Evolutionary conservation across 2,113 vertebrate genomes (phyloP), one percentile per base, ranked within the genome.

Genomic region (Lucifuga dentata): DNA sequence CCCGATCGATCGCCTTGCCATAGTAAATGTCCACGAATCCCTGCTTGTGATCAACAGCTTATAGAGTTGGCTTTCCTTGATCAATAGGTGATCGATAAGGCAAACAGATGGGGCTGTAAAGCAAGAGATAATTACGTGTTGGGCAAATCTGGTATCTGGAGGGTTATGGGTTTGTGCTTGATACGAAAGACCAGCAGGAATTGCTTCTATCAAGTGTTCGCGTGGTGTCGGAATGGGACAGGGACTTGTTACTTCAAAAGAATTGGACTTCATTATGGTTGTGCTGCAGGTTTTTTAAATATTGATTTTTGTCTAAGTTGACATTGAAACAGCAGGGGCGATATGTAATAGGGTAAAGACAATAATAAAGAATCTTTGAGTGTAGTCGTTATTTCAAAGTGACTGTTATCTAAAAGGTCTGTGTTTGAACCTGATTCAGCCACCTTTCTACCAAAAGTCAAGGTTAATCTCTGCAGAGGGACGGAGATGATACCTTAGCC

Each of bases 41-140:
- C 53, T 46, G 58, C 41, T 60, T 65, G 67, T 68, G 61, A 84
- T 81, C 76, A 78, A 71, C 61, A 60, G 57, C 77, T 41, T 39
- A 50, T 41, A 62, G 29, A 69, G 76, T 62, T 39, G 36, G 72
- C 61, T 59, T 70, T 58, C 24, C 17, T 36, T 1, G 2, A 55
- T 56, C 32, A 4, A 62, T 63, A 8, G 11, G 2, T 33, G 68
- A 83, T 86, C 75, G n/a, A 82, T 81, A 61, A 66, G 20, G 71
- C 32, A 59, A 79, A 68, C 64, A 45, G 67, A 79, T 46, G 46
- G 29, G 49, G 60, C 61, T 38, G 61, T 64, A 52, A 83, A 66
- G 63, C 40, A 59, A 20, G 49, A 48, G 58, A 61, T 50, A 51
- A 68, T 63, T 29, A 57, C 23, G 2, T 35, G 57, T 69, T 10